These are phyloP conservation scores for Lepas anatifera DNA, from an alignment of 2,888 invertebrate genomes.

Conservation along the genomic window DNA sequence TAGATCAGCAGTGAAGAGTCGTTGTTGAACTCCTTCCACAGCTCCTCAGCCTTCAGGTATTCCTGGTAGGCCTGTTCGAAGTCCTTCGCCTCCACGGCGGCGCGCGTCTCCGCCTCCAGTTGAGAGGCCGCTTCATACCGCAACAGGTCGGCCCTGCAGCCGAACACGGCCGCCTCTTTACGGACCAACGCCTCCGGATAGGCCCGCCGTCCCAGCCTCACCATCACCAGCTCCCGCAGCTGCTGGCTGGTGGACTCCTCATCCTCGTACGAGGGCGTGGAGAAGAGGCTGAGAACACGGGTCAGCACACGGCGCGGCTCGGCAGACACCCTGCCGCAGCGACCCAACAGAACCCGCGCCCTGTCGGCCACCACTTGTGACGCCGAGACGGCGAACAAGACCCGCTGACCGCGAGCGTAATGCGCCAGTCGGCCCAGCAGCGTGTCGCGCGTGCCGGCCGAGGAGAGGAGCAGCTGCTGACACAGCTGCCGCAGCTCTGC, in stretches of 20 bases:
- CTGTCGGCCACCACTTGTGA: slow-evolving; percentile 18
- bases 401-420: not conserved
- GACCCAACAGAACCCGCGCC: slow-evolving; percentile 29
- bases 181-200: slow-evolving; percentile 35
- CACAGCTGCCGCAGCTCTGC: slow-evolving; percentile 33
- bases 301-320: slow-evolving; percentile 35
- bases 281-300: slow-evolving; percentile 36
- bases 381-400: not conserved
- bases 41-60: slow-evolving; percentile 23
- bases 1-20: slow-evolving; percentile 17
- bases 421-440: slow-evolving; percentile 11
- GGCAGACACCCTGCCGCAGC: slow-evolving; percentile 32
- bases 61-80: slow-evolving; percentile 30
- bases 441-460: slow-evolving; percentile 27
- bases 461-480: slow-evolving; percentile 26
- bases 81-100: slow-evolving; percentile 30
- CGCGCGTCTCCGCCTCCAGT: slow-evolving; percentile 31
- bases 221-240: slow-evolving; percentile 34
- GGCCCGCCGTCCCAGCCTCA: slow-evolving; percentile 35
- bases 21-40: slow-evolving; percentile 1
- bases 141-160: slow-evolving; percentile 33
- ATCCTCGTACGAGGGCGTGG: slow-evolving; percentile 31
- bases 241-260: slow-evolving; percentile 27
- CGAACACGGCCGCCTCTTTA: slow-evolving; percentile 33
- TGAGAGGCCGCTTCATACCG: slow-evolving; percentile 30